phyloP scores from a whole-genome alignment of 2,888 invertebrate genomes.

The Spisula solida region DNA sequence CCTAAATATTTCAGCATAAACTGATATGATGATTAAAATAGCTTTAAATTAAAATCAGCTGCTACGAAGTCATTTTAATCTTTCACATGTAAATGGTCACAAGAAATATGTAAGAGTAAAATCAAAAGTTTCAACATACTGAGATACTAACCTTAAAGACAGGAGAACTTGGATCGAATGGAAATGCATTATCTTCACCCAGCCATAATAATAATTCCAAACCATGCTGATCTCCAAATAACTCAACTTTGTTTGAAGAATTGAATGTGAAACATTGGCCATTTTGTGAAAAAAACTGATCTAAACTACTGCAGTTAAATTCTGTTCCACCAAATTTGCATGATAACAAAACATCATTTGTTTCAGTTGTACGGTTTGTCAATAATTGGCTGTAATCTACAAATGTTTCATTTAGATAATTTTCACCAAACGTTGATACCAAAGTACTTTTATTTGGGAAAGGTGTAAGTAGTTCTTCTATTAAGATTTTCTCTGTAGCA shows the following conservation, averaged over 20 bases:
- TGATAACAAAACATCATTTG: slow-evolving; percentile 14
- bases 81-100: too few species aligned
- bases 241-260: not conserved
- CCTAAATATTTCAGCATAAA: too few species aligned
- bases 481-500: not conserved
- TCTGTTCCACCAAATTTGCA: not conserved
- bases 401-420: not conserved
- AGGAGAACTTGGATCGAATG: not conserved
- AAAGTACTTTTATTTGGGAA: slow-evolving; percentile 13
- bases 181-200: slow-evolving; percentile 22
- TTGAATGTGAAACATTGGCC: slow-evolving; percentile 25
- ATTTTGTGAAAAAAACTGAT: not conserved
- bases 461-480: slow-evolving; percentile 6
- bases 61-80: too few species aligned
- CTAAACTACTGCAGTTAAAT: slow-evolving; percentile 26
- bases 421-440: not conserved
- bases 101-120: too few species aligned
- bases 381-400: not conserved
- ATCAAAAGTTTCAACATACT: not conserved
- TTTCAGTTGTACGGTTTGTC: not conserved
- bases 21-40: too few species aligned
- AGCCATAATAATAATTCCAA: slow-evolving; percentile 29
- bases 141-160: not conserved
- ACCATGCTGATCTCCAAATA: slow-evolving; percentile 11
- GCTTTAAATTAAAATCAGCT: too few species aligned